Percentiles rank a stretch among this genome's conserved stretches.
Conservation (phyloP, 2,797 vertebrate genomes). For the Synanceia verrucosa region DNA sequence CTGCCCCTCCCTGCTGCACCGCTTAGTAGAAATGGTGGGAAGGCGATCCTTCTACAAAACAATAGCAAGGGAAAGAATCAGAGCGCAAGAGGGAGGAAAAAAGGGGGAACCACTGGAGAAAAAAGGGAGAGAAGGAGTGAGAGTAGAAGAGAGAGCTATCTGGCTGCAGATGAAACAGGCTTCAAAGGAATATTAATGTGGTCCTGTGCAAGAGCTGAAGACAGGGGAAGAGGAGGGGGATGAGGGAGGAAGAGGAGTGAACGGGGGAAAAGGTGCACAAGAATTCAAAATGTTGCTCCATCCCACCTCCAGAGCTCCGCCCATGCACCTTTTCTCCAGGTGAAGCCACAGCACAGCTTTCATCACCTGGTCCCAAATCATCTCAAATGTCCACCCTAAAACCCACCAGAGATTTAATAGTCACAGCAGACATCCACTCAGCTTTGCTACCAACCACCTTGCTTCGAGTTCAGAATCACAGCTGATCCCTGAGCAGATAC, state of each 20-base stretch:
- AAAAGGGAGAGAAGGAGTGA: constrained; percentile 37
- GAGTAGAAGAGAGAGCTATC: constrained; percentile 47
- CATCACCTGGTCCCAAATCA: background rate
- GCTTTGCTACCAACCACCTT: background rate
- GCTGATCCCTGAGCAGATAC: too few species aligned
- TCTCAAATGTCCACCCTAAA: background rate
- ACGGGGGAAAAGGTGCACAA: constrained; percentile 25
- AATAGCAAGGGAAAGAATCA: constrained; percentile 38
- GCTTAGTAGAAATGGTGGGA: constrained; percentile 30
- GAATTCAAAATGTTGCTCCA: constrained; percentile 29
- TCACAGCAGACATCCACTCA: background rate
- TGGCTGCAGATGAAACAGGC: constrained; percentile 73
- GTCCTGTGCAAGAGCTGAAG: constrained; percentile 73
- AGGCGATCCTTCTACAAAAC: constrained; percentile 49
- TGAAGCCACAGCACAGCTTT: constrained; percentile 32
- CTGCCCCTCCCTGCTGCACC: constrained; percentile 43
- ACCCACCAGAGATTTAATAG: background rate
- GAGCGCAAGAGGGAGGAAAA: constrained; percentile 11
- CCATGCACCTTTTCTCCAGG: constrained; percentile 59
- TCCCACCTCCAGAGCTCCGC: constrained; percentile 28
- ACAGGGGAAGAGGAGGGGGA: constrained; percentile 38
- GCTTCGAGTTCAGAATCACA: background rate
- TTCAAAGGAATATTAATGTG: constrained; percentile 84
- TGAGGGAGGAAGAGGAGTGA: constrained; percentile 16
- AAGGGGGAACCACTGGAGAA: constrained; percentile 6